Base-by-base conservation (phyloP, 2,797 vertebrate genomes). In the Sebastes matsubarae region DNA sequence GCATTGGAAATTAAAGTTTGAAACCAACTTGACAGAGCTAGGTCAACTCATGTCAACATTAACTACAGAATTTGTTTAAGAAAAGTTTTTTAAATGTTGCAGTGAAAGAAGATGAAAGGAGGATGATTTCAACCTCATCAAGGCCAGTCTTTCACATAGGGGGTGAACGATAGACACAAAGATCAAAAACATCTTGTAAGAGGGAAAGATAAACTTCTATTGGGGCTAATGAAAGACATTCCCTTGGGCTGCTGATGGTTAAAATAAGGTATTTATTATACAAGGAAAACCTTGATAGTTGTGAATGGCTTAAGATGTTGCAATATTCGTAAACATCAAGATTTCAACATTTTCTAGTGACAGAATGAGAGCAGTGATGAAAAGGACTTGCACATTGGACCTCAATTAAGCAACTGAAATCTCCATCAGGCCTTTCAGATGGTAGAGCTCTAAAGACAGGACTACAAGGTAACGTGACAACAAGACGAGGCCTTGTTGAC, bases 351-450 rank as follows among this genome's bases (percentile, higher is more conserved):
- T 85, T 55, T 4, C 11, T 52, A 24, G 5, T 67, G 70, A 85
- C 72, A 86, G 61, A 89, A 83, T 91, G 75, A 76, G 68, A 81
- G 36, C 66, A 36, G 25, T 52, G 64, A 74, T 90, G 77, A 86
- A 86, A 88, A 80, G 34, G 9, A 69, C 20, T 55, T 8, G 4
- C 8, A 30, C 13, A 30, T 13, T 66, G 25, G 30, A 73, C 60
- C 68, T 80, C 30, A 36, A 32, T 81, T 66, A 70, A 82, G 68
- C 24, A 50, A 25, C 4, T 76, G 29, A 78, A 83, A 81, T 80
- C 2, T 42, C 27, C 22, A 32, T 75, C 32, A 18, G 10, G 29
- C 29, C 25, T 59, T 67, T 74, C 22, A 68, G 32, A 73, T 22
- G 22, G 10, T 6, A 25, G 13, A 27, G 22, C 8, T 24, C 61